phyloP scores from a whole-genome alignment of 2,888 invertebrate species.

The Bembecia ichneumoniformis region DNA sequence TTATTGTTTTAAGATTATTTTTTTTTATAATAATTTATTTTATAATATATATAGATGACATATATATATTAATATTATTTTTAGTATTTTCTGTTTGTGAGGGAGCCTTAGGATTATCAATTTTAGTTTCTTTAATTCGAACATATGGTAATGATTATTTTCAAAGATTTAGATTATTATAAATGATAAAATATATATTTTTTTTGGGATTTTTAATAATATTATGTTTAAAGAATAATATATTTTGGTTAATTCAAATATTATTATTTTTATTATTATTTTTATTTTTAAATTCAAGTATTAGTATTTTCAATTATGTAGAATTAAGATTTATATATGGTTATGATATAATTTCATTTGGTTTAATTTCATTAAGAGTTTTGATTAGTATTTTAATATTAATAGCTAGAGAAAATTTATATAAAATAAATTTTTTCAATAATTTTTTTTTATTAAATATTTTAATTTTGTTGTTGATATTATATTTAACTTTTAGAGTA shows the following conservation, averaged over 20 bases:
- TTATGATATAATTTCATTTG: conserved; percentile 67
- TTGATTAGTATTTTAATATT: conserved; percentile 75
- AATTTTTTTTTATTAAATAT: conserved; percentile 68
- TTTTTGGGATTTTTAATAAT: conserved; percentile 62
- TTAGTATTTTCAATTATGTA: conserved; percentile 38
- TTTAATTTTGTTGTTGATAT: conserved; percentile 65
- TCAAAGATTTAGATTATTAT: conserved; percentile 69
- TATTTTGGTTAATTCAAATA: conserved; percentile 69
- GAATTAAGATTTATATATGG: conserved; percentile 58
- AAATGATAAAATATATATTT: conserved; percentile 72
- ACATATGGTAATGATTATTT: conserved; percentile 76
- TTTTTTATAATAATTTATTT: conserved; percentile 61
- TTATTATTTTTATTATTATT: conserved; percentile 62
- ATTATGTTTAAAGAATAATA: conserved; percentile 61
- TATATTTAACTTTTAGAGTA: conserved; percentile 70
- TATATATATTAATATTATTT: conserved; percentile 74
- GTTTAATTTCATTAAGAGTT: conserved; percentile 70
- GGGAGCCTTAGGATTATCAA: conserved; percentile 73
- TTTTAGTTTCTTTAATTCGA: conserved; percentile 75
- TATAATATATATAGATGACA: conserved; percentile 52
- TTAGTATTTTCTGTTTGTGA: conserved; percentile 77
- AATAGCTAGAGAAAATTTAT: conserved; percentile 67
- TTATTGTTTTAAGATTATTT: conserved; percentile 73
- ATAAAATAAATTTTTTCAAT: conserved; percentile 48
- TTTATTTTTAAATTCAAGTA: conserved; percentile 53